phyloP scores from a whole-genome alignment of 1,140 invertebrate species.

The Aphidius gifuensis region DNA sequence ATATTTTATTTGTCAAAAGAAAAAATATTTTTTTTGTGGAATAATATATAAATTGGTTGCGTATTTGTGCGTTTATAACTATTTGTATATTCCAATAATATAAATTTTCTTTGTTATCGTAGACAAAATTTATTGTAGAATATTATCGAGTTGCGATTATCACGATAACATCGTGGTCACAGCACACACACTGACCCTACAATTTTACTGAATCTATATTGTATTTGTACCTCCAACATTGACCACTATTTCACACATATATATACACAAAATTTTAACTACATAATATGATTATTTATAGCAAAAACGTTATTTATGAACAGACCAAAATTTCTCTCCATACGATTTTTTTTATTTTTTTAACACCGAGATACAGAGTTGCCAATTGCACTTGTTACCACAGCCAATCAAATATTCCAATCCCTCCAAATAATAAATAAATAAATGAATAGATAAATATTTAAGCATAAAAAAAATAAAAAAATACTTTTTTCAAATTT shows the following conservation, averaged over 20 bases:
- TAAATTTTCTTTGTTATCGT: slow-evolving; percentile 43
- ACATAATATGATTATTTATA: slow-evolving; percentile 41
- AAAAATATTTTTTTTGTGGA: slow-evolving; percentile 14
- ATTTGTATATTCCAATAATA: slow-evolving; percentile 35
- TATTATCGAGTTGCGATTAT: slow-evolving; percentile 45
- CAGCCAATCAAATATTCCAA: no score
- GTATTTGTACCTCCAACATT: neutral
- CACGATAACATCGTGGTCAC: slow-evolving; percentile 39
- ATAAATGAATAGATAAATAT: no score
- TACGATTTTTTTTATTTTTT: neutral
- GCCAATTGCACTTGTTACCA: no score
- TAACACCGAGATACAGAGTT: no score
- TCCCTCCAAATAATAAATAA: no score
- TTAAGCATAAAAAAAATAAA: no score
- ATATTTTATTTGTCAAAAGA: slow-evolving; percentile 15
- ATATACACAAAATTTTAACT: neutral
- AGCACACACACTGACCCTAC: slow-evolving; percentile 27
- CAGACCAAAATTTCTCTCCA: neutral
- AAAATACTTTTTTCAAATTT: no score
- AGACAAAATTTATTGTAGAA: slow-evolving; percentile 40
- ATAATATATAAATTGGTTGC: slow-evolving; percentile 9
- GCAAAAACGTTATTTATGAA: slow-evolving; percentile 38
- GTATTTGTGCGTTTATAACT: slow-evolving; percentile 8
- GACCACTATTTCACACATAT: neutral
- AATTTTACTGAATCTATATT: slow-evolving; percentile 18